These are phyloP conservation scores for Calidris pygmaea DNA, from an alignment of 2,113 vertebrate genomes.

Conservation along the genomic window DNA sequence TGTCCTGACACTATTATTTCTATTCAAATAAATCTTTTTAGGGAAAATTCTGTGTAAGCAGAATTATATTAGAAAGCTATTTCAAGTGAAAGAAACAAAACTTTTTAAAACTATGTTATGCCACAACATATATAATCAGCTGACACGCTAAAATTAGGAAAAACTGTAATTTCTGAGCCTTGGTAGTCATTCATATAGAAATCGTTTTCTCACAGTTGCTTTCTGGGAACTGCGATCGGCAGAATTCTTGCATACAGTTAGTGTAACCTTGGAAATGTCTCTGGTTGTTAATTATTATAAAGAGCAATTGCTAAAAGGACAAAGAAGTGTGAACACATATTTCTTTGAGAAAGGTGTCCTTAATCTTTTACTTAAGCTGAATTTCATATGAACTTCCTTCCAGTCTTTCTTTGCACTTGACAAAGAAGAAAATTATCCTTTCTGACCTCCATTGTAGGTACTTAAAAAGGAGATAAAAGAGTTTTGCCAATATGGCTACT, in stretches of 20 bases:
- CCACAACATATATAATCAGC: background rate
- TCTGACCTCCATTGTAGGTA: background rate
- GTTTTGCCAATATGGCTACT: slow-evolving; percentile 26
- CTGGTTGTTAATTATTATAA: slow-evolving; percentile 10
- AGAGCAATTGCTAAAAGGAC: background rate
- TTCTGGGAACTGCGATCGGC: background rate
- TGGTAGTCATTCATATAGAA: background rate
- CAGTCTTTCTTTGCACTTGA: background rate
- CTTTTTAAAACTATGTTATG: background rate
- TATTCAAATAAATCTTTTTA: background rate
- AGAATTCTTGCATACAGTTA: background rate
- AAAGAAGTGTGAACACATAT: background rate
- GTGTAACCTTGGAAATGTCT: slow-evolving; percentile 41
- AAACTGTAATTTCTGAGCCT: background rate
- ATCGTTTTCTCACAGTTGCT: background rate
- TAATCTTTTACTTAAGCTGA: slow-evolving; percentile 7
- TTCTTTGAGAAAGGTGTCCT: background rate
- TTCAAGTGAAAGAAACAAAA: background rate
- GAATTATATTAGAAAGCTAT: background rate
- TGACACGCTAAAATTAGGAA: background rate
- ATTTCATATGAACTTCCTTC: slow-evolving; percentile 17
- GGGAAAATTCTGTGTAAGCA: background rate
- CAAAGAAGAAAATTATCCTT: slow-evolving; percentile 19
- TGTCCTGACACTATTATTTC: background rate
- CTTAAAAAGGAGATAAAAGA: slow-evolving; percentile 15